Base-by-base conservation (phyloP, 64 coral and sea anemone genomes). In the Stichodactyla helianthus region DNA sequence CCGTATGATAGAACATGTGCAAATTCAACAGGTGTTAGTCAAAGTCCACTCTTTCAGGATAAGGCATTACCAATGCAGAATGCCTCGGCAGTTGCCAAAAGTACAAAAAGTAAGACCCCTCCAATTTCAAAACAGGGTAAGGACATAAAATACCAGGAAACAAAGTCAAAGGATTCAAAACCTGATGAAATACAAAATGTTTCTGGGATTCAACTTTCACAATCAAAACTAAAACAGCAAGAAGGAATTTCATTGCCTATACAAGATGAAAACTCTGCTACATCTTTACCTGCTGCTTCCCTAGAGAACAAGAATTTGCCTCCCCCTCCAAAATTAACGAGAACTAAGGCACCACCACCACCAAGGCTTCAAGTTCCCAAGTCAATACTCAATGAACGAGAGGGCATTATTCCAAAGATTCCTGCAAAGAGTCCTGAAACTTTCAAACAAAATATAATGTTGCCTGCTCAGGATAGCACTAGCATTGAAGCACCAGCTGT, bases 371-470 rank as follows among this genome's bases (percentile, higher is more conserved):
- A 93, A 85, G 88, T 97, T 58, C 94, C 94, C 8, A 90, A 89
- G 27, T 97, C 94, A 16, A 97, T 97, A 71, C 86, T 97, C 56
- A 97, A 97, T 82, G 92, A 93, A 65, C 86, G 91, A 27, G 94
- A 97, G 89, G 88, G 91, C 56, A 90, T 97, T 84, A 70, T 97
- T 79, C 94, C 94, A 53, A 89, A 77, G 53, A 84, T 81, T 53
- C 52, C 78, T 52, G 50, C 17, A 53, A 81, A 81, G 51, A 81
- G 78, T 31, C 68, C 68, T 3, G 68, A 74, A 74, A 74, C 8
- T 74, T 74, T 12, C 68, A 74, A 74, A 31, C 68, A 74, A 31
- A 74, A 31, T 74, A 7, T 31, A 27, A 74, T 4, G n/a, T 19
- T 74, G 10, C 68, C n/a, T 74, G 1, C 26, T 11, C 68, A 74